phyloP scores from a whole-genome alignment of 1,140 invertebrate genomes.

The Theocolax elegans region DNA sequence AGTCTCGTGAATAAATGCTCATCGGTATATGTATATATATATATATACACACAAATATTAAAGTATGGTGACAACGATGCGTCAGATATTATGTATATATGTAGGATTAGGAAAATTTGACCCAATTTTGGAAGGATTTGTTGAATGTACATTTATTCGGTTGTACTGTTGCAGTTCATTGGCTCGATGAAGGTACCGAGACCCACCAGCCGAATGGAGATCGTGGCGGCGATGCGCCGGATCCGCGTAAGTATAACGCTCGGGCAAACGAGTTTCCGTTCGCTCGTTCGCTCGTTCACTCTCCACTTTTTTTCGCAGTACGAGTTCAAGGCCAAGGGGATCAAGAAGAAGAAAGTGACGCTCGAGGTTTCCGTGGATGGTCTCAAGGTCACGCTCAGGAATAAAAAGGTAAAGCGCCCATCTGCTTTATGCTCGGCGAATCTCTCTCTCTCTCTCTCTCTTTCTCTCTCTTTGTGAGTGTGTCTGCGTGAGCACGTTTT shows the following conservation, averaged over 20 bases:
- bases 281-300: background rate
- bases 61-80: no score
- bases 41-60: no score
- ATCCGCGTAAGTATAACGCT: slow-evolving; percentile 84
- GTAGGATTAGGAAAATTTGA: no score
- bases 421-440: background rate
- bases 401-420: slow-evolving; percentile 74
- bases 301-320: slow-evolving; percentile 79
- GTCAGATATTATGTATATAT: no score
- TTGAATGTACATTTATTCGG: no score
- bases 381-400: slow-evolving; percentile 85
- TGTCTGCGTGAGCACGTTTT: no score
- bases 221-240: slow-evolving; percentile 97
- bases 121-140: no score
- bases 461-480: no score
- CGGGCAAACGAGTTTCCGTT: background rate
- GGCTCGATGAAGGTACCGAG: slow-evolving; percentile 95
- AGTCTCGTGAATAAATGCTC: no score
- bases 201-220: slow-evolving; percentile 95
- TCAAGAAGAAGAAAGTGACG: slow-evolving; percentile 97
- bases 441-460: background rate
- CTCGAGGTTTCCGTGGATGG: slow-evolving; percentile 95
- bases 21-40: no score
- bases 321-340: slow-evolving; percentile 97
- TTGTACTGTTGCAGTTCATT: slow-evolving; percentile 93